Conservation (phyloP, 1,140 invertebrate genomes). For the Macrobrachium rosenbergii region DNA sequence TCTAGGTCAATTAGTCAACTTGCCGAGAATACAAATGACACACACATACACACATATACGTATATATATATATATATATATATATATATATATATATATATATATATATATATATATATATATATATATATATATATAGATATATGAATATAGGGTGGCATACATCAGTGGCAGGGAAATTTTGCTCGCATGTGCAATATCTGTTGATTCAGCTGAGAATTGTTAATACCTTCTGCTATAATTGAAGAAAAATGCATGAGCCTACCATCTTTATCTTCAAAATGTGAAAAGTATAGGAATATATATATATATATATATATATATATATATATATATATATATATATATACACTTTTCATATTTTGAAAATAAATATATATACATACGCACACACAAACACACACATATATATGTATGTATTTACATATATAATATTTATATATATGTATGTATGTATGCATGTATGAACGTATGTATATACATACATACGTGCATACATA, state of each 20-base stretch:
- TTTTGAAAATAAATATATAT: neutral
- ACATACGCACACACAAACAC: neutral
- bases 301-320: neutral
- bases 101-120: neutral
- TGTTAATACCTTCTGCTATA: too few species aligned
- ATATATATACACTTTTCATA: neutral
- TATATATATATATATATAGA: neutral
- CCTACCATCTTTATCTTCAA: neutral
- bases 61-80: conserved; percentile 8
- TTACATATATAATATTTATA: neutral
- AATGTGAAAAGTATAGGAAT: too few species aligned
- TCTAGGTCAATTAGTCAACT: neutral
- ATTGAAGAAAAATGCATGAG: too few species aligned
- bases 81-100: neutral
- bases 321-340: neutral
- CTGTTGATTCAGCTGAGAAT: too few species aligned
- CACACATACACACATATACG: neutral
- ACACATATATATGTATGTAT: conserved; percentile 3
- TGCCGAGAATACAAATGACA: too few species aligned
- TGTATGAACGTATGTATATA: neutral
- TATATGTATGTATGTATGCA: too few species aligned
- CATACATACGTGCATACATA: conserved; percentile 5
- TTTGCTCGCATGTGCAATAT: too few species aligned
- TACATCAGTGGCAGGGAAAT: too few species aligned
- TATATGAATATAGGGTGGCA: neutral